These are phyloP conservation scores for Orbicella faveolata DNA, from an alignment of 64 coral and sea anemone genomes.

Conservation along the genomic window DNA sequence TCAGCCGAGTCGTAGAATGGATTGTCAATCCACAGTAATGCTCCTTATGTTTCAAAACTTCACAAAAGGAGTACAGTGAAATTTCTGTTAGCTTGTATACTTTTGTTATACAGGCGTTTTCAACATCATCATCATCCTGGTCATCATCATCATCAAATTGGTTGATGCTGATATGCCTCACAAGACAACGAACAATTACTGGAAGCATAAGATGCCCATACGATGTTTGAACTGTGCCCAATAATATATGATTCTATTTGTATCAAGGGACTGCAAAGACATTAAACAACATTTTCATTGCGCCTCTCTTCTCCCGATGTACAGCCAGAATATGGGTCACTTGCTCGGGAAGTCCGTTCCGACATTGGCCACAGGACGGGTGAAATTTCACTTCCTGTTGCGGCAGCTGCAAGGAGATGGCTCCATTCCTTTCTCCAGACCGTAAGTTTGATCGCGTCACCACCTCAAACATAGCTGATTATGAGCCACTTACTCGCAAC, in stretches of 20 bases:
- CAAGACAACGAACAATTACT: no score
- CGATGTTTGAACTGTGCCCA: no score
- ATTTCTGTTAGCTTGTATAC: no score
- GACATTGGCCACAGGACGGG: slow-evolving; percentile 4
- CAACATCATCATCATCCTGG: no score
- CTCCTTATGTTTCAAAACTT: not conserved
- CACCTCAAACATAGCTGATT: slow-evolving; percentile 48
- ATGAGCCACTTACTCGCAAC: not conserved
- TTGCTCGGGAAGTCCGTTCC: slow-evolving; percentile 18
- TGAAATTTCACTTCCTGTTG: slow-evolving; percentile 36
- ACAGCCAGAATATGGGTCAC: slow-evolving; percentile 27
- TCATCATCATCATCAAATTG: no score
- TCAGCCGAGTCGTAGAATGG: slow-evolving; percentile 33
- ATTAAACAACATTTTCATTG: not conserved
- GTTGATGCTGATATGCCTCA: no score
- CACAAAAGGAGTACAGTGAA: no score
- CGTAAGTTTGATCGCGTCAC: slow-evolving; percentile 26
- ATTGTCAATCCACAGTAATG: not conserved
- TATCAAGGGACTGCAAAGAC: slow-evolving; percentile 34
- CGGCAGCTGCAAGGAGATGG: slow-evolving; percentile 10
- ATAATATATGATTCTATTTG: not conserved
- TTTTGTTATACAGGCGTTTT: no score
- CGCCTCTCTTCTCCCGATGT: slow-evolving; percentile 11
- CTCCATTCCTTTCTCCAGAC: not conserved
- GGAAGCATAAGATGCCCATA: no score